A percentile compares a stretch with the other conserved stretches of the same genome.
phyloP scores from a whole-genome alignment of 2,113 vertebrate species.

The Hemiscyllium ocellatum region DNA sequence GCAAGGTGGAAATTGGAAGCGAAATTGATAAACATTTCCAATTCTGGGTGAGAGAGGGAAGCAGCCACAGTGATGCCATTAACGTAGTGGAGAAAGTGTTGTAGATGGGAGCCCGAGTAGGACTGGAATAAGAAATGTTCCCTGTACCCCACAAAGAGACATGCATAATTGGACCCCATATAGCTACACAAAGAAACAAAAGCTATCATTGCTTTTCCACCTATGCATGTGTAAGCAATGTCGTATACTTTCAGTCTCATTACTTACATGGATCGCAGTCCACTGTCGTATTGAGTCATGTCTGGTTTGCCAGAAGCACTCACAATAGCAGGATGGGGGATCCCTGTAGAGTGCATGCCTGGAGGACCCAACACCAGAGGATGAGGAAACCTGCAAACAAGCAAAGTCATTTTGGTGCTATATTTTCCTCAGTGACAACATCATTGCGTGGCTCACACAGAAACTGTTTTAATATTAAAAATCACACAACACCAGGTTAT shows the following conservation, averaged over 20 bases:
- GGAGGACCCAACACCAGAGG: constrained; percentile 84
- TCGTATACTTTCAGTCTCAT: no score
- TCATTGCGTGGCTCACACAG: not conserved
- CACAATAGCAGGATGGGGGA: constrained; percentile 90
- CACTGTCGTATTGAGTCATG: constrained; percentile 74
- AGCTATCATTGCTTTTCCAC: not conserved
- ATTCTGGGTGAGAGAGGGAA: no score
- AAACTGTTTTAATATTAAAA: no score
- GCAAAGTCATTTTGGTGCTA: not conserved
- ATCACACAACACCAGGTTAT: no score
- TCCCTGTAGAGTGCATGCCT: constrained; percentile 87
- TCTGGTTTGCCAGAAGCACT: constrained; percentile 88
- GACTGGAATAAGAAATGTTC: no score
- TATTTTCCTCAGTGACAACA: not conserved
- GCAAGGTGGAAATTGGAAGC: no score
- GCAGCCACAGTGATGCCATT: no score
- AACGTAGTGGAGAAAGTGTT: no score
- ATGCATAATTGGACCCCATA: no score
- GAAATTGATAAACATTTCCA: no score
- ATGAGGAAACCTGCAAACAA: constrained; percentile 78
- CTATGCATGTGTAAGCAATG: not conserved
- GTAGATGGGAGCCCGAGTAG: no score
- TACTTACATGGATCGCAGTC: constrained; percentile 70
- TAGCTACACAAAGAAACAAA: not conserved
- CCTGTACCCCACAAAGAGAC: no score